Evolutionary conservation across 2,888 invertebrate genomes (phyloP).

Genomic region (Drosophila buzzatii): DNA sequence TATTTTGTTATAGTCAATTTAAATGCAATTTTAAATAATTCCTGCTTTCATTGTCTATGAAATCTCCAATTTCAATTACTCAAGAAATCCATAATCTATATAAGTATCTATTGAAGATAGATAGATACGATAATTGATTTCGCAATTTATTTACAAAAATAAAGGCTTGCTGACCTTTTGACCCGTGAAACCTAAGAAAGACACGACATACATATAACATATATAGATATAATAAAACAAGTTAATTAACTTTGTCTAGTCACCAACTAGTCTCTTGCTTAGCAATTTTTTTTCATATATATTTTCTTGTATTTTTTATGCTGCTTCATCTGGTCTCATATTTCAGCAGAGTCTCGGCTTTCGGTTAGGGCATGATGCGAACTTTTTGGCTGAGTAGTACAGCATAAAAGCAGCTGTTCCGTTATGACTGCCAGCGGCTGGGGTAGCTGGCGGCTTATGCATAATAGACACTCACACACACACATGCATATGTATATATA

Average conservation of each 20-base stretch:
- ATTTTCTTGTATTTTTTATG: conserved; percentile 14
- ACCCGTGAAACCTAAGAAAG: background rate
- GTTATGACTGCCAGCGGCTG: conserved; percentile 38
- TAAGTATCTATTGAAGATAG: background rate
- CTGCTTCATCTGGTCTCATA: conserved; percentile 36
- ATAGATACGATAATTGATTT: background rate
- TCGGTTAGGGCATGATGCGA: conserved; percentile 50
- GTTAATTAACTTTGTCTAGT: conserved; percentile 27
- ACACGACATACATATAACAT: background rate
- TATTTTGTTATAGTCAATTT: too few relatives aligned
- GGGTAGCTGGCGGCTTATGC: conserved; percentile 50
- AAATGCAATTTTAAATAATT: too few relatives aligned
- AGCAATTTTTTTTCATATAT: background rate
- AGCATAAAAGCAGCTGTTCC: conserved; percentile 71
- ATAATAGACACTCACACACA: conserved; percentile 62
- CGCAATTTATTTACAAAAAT: background rate
- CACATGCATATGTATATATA: background rate
- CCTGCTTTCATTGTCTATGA: too few relatives aligned
- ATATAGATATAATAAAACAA: conserved; percentile 12
- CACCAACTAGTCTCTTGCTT: background rate
- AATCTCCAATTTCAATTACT: background rate
- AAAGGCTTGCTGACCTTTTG: background rate
- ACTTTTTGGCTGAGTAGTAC: conserved; percentile 49
- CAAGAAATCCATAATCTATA: background rate
- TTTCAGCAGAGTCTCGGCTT: conserved; percentile 11